Base-by-base conservation (phyloP, 1,140 invertebrate species). In the Eupristina koningsbergeri region DNA sequence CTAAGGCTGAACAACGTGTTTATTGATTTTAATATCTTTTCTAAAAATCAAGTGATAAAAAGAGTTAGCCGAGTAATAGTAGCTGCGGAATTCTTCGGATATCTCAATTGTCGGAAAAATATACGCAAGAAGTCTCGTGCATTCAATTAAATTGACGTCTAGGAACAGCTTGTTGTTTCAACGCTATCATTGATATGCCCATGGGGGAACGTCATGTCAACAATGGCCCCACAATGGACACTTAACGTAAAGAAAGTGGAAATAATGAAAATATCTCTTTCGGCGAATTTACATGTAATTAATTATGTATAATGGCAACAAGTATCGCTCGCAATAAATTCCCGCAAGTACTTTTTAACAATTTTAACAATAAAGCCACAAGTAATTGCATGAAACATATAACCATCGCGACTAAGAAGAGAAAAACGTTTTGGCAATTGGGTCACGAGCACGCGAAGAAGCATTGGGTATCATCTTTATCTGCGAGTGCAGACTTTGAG, bases 361-460 rank as follows among this genome's bases (percentile, higher is more conserved):
- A 36, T 36, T 67, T 34, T 17, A 19, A 67, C 31, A 22, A 36
- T 36, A 36, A 31, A n/a, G 31, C 64, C 64, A 45, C 69, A n/a
- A 73, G 69, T 29, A 73, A 41, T 73, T 73, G 45, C 26, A 73
- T 5, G 45, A 50, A 7, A 31, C 31, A 34, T 36, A 67, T 53
- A 50, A 34, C 73, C 6, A 22, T 11, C 26, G 13, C 73, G 17
- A 53, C 34, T 47, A 73, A 73, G 69, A n/a, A 75, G 53, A 75
- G 47, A 29, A 75, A 41, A 75, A 75, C 73, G 73, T 53, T 41
- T 39, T 63, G 61, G 61, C 61, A 36, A 36, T 31, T 67, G 34
- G 31, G 67, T 69, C 47, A 31, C 47, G 31, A 22, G 47, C 50
- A 31, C 29, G 8, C 5, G 67, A 69, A 36, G 67, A 36, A 53